phyloP scores from a whole-genome alignment of 1,140 invertebrate species.

The Saccostrea echinata region DNA sequence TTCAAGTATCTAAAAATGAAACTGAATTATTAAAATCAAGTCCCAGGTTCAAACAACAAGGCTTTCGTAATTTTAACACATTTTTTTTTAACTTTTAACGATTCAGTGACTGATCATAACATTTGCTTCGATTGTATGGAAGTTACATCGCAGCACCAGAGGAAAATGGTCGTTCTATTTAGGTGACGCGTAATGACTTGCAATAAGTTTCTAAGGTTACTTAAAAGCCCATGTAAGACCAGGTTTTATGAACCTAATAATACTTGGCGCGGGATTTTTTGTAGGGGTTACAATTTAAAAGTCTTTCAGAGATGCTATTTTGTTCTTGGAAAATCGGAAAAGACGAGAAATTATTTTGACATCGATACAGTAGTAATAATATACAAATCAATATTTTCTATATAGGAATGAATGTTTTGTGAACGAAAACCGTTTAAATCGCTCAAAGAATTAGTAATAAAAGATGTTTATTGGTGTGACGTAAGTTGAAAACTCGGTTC shows the following conservation, averaged over 20 bases:
- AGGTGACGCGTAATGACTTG: neutral
- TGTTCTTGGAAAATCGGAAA: neutral
- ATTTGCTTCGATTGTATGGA: neutral
- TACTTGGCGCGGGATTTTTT: neutral
- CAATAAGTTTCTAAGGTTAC: slow-evolving; percentile 17
- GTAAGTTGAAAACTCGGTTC: neutral
- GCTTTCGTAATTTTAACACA: neutral
- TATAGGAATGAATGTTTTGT: slow-evolving; percentile 14
- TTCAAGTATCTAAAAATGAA: neutral
- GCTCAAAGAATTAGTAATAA: neutral
- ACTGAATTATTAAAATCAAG: neutral
- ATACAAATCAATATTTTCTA: neutral
- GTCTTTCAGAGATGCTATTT: neutral
- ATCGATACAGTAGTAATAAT: neutral
- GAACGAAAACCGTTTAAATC: neutral
- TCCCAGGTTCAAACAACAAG: neutral
- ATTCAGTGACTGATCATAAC: neutral
- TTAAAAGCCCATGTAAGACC: neutral
- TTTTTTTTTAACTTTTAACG: neutral
- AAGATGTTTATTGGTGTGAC: slow-evolving; percentile 6
- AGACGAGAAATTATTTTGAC: slow-evolving; percentile 1
- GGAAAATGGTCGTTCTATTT: neutral
- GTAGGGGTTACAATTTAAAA: neutral
- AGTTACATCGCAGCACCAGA: neutral
- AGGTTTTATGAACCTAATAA: neutral